Percentiles rank a stretch among this genome's conserved stretches.
Evolutionary conservation across 2,888 invertebrate genomes (phyloP).

Genomic region (Agrilus cyanescens): DNA sequence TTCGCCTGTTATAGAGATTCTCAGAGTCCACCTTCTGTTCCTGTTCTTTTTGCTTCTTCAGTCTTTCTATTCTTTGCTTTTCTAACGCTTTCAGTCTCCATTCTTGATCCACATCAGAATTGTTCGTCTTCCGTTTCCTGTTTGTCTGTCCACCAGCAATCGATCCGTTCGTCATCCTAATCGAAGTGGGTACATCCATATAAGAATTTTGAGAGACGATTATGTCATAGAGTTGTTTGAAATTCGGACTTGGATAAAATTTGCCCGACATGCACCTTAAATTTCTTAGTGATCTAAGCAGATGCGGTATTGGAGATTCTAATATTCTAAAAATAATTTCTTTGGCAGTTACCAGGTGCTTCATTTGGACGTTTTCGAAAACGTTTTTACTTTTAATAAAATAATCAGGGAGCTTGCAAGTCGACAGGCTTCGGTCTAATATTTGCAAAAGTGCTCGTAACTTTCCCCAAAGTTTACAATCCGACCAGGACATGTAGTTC

Average conservation of each 20-base stretch:
- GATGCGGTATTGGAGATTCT: conserved; percentile 59
- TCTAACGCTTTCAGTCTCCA: conserved; percentile 5
- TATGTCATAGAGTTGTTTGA: conserved; percentile 33
- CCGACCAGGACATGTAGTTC: conserved; percentile 57
- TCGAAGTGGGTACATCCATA: conserved; percentile 9
- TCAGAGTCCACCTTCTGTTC: not conserved
- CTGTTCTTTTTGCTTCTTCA: not conserved
- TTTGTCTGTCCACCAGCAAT: not conserved
- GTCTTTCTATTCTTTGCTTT: not conserved
- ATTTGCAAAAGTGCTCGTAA: conserved; percentile 49
- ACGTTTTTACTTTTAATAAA: conserved; percentile 61
- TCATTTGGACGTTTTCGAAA: conserved; percentile 56
- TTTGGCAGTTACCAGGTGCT: conserved; percentile 51
- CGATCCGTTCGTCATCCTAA: not conserved
- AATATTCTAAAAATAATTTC: conserved; percentile 53
- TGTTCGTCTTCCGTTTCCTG: not conserved
- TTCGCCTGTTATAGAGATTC: conserved; percentile 14
- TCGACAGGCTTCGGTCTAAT: conserved; percentile 50
- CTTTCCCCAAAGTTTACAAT: conserved; percentile 59
- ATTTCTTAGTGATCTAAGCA: conserved; percentile 57
- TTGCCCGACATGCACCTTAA: conserved; percentile 46
- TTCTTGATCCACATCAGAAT: conserved; percentile 4
- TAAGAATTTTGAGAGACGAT: conserved; percentile 14
- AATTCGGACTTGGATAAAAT: conserved; percentile 55
- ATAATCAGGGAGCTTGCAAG: conserved; percentile 54